Percentiles rank a stretch among this genome's conserved stretches.
phyloP scores from a whole-genome alignment of 2,888 invertebrate species.

The Agrochola circellaris region DNA sequence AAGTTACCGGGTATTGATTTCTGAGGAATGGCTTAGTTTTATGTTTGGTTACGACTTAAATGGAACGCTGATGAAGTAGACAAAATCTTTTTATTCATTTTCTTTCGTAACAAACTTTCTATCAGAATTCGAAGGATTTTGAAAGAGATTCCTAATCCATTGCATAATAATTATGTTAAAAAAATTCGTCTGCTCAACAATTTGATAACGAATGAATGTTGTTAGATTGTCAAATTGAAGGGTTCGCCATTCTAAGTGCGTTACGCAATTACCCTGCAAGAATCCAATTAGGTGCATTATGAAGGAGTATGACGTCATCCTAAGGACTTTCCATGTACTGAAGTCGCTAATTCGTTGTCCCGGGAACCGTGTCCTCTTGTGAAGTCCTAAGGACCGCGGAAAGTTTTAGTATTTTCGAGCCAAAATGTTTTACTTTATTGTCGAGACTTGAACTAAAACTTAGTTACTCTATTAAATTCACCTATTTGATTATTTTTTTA shows the following conservation, averaged over 20 bases:
- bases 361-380: neutral
- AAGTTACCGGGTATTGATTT: constrained; percentile 48
- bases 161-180: too few species aligned
- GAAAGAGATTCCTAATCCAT: too few species aligned
- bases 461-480: too few species aligned
- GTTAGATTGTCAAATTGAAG: neutral
- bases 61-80: neutral
- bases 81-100: too few species aligned
- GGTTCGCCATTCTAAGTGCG: neutral
- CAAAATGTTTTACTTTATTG: neutral
- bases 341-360: neutral
- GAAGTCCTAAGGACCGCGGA: neutral
- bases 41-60: neutral
- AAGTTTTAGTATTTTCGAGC: neutral
- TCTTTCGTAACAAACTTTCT: too few species aligned
- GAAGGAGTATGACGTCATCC: neutral
- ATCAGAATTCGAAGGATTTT: too few species aligned
- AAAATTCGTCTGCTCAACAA: too few species aligned
- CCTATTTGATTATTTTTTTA: neutral
- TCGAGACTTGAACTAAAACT: neutral
- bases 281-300: neutral
- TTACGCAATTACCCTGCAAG: neutral
- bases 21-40: neutral
- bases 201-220: too few species aligned
- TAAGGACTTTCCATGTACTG: neutral